Base-by-base conservation (phyloP, 2,888 invertebrate genomes). In the Himalopsyche anomala region DNA sequence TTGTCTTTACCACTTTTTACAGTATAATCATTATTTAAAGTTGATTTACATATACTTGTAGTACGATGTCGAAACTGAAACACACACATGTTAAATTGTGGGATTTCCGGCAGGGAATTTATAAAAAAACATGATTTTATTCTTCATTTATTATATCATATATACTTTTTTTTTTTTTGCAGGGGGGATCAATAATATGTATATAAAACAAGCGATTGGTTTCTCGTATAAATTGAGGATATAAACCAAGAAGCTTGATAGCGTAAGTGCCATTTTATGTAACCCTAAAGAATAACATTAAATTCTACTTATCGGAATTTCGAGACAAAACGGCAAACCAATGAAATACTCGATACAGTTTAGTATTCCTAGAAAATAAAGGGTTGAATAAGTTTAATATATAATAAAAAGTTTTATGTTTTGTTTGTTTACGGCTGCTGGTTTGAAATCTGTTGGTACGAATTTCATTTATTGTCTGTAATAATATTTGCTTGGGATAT, bases 251-350 rank as follows among this genome's bases (percentile, higher is more conserved):
- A 4, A 62, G 62, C 62, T 62, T 62, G 62, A 62, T 62, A 62
- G 51, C 62, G 62, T 62, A 62, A 62, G 62, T 62, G 62, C 62
- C 19, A 19, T 19, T 62, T 62, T 62, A 62, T 62, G 62, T 62
- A 19, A 62, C 62, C 62, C 62, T 62, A 28, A 62, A 62, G 62
- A 62, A 62, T 19, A 62, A 62, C 62, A 62, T 62, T 62, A 62
- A 62, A 62, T 62, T 62, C 62, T 62, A 62, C 62, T 62, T 62
- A 62, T 62, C 19, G 62, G 62, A 62, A 62, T 62, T 62, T 19
- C 19, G 62, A 62, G 62, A 62, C 6, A 28, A 62, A 62, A 62
- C 19, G 15, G 62, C 62, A 8, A 28, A 62, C 12, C 19, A 28
- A 62, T 62, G 62, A 62, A 62, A 62, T 62, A 62, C 62, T 19